Evolutionary conservation across 2,888 invertebrate species (phyloP).

Genomic region (Stomorhina lunata): DNA sequence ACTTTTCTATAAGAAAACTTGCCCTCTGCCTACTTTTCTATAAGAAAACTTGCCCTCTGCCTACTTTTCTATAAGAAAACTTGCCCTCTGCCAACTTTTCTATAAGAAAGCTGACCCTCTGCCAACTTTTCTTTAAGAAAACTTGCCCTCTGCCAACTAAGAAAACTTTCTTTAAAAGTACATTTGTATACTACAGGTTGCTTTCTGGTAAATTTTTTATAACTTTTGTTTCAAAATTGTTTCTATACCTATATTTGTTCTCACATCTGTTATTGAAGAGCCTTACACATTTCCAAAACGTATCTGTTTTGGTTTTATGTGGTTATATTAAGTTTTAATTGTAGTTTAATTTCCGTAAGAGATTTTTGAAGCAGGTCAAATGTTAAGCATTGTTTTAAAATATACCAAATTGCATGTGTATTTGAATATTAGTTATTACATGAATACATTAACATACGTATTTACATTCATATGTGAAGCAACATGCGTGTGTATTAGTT

Average conservation of each 20-base stretch:
- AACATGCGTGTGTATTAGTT: neutral
- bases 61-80: no score
- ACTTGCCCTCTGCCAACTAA: no score
- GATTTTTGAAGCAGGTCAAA: slow-evolving; percentile 60
- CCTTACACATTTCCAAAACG: neutral
- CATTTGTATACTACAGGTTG: no score
- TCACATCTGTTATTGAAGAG: neutral
- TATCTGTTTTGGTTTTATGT: neutral
- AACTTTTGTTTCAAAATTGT: no score
- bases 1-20: no score
- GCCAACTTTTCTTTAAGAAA: no score
- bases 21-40: no score
- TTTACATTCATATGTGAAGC: neutral
- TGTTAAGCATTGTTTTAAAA: slow-evolving; percentile 50
- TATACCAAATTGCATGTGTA: neutral
- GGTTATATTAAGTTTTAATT: slow-evolving; percentile 66
- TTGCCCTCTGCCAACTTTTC: no score
- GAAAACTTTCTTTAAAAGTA: no score
- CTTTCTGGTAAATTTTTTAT: no score
- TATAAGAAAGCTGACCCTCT: no score
- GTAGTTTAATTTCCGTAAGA: slow-evolving; percentile 68
- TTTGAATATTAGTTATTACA: neutral
- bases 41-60: no score
- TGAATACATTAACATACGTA: neutral
- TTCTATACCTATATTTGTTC: neutral